These are phyloP conservation scores for Bombus huntii DNA, from an alignment of 1,140 invertebrate genomes.

Conservation along the genomic window DNA sequence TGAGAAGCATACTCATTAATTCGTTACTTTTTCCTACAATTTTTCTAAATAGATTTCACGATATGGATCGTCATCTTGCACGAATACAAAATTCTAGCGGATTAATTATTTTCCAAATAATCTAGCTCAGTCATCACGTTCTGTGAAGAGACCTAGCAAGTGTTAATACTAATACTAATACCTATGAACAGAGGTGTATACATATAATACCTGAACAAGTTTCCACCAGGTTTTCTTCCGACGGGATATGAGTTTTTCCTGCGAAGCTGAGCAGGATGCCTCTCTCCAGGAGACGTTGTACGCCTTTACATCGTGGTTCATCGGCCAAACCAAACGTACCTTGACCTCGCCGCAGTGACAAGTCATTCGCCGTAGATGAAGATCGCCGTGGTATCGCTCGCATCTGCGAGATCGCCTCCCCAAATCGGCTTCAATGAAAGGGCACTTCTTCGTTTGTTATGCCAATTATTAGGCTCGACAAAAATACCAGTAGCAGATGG, in stretches of 20 bases:
- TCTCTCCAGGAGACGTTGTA: slow-evolving; percentile 71
- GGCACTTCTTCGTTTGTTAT: slow-evolving; percentile 66
- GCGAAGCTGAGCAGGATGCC: slow-evolving; percentile 57
- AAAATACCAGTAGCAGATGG: slow-evolving; percentile 30
- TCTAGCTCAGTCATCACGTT: no score
- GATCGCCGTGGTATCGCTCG: slow-evolving; percentile 61
- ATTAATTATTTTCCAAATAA: no score
- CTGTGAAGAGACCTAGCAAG: no score
- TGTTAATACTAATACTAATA: no score
- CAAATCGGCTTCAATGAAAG: slow-evolving; percentile 67
- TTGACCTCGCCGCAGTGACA: slow-evolving; percentile 68
- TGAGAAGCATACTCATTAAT: no score
- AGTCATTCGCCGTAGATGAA: slow-evolving; percentile 69
- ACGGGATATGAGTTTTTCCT: slow-evolving; percentile 26
- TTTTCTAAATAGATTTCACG: no score
- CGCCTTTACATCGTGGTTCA: slow-evolving; percentile 45
- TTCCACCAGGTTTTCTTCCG: slow-evolving; percentile 51
- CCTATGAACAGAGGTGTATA: neutral
- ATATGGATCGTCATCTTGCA: no score
- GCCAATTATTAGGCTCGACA: slow-evolving; percentile 51
- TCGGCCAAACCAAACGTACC: slow-evolving; percentile 69
- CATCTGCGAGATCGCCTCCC: slow-evolving; percentile 67
- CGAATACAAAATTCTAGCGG: no score
- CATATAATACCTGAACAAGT: slow-evolving; percentile 55
- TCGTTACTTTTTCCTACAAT: no score